Evolutionary conservation across 1,140 invertebrate genomes (phyloP).

Genomic region (Aleiodes sp.): DNA sequence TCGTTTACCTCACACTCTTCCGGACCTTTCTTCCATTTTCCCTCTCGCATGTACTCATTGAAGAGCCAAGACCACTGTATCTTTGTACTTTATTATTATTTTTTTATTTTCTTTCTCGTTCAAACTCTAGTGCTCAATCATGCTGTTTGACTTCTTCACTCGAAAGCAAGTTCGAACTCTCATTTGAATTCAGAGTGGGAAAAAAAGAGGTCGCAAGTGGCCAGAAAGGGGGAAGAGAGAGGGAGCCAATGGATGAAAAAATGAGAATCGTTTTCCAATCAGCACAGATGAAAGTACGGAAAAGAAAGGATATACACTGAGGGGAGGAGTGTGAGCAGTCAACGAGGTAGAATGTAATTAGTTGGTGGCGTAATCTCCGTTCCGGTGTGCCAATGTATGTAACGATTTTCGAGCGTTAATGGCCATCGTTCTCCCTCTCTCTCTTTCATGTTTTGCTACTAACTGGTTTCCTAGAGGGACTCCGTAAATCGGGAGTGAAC

Average conservation of each 20-base stretch:
- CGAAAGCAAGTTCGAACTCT: not conserved
- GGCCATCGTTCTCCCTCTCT: constrained; percentile 9
- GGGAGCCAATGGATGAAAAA: not conserved
- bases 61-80: not conserved
- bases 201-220: not conserved
- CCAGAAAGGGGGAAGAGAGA: not conserved
- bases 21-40: not conserved
- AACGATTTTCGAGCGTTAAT: constrained; percentile 26
- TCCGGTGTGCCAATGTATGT: constrained; percentile 27
- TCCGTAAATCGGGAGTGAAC: constrained; percentile 35
- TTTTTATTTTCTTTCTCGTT: not conserved
- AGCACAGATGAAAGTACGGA: not conserved
- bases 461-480: constrained; percentile 26
- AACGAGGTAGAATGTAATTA: constrained; percentile 28
- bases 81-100: not conserved
- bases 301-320: not conserved
- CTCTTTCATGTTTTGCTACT: constrained; percentile 20
- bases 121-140: not conserved
- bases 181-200: not conserved
- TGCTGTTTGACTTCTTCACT: not conserved
- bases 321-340: not conserved
- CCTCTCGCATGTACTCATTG: constrained; percentile 3
- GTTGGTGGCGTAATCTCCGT: constrained; percentile 26
- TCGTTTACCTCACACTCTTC: too few species aligned
- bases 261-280: not conserved